Evolutionary conservation across 2,113 vertebrate species (phyloP), one percentile per base, ranked within the genome.

Genomic region (Pseudonaja textilis): DNA sequence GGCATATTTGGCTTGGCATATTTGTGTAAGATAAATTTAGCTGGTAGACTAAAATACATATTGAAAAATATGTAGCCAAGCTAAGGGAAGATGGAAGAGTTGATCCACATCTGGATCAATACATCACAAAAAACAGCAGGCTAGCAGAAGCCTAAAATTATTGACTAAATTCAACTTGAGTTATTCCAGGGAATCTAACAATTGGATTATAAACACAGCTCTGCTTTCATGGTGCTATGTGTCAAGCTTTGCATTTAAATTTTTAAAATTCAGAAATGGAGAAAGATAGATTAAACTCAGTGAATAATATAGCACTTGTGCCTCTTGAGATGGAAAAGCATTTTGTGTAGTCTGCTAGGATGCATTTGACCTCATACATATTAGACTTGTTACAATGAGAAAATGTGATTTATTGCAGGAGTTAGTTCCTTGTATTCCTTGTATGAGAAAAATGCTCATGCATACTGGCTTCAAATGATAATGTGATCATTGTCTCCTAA

Each of bases 371-470:
- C 89, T 95, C 91, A 89, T 93, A 93, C 0, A 0, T 94, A 95
- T 91, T 96, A 88, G 55, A 81, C 93, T 94, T 93, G 34, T 59
- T 94, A n/a, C 6, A 92, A n/a, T 57, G 81, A 95, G 92, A 95
- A 95, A 94, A 94, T 7, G 18, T 95, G 95, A 96, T 96, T 96
- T 94, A 96, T 96, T 96, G 92, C 54, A 90, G 56, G 85, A 95
- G 89, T 93, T 95, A 55, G 3, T 29, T 94, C 92, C 85, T 34
- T 88, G 86, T 89, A 90, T 95, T 95, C 93, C 52, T 93, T 56
- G 47, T 50, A 50, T 50, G 88, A 95, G 94, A 11, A 1, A 6
- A 25, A 85, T 93, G 56, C 22, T 34, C 45, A 90, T 93, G 81
- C 92, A 69, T 7, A 56, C 1, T 74, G 25, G 54, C 87, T 95